phyloP scores from a whole-genome alignment of 2,113 vertebrate species.

The Triplophysa siluroides region DNA sequence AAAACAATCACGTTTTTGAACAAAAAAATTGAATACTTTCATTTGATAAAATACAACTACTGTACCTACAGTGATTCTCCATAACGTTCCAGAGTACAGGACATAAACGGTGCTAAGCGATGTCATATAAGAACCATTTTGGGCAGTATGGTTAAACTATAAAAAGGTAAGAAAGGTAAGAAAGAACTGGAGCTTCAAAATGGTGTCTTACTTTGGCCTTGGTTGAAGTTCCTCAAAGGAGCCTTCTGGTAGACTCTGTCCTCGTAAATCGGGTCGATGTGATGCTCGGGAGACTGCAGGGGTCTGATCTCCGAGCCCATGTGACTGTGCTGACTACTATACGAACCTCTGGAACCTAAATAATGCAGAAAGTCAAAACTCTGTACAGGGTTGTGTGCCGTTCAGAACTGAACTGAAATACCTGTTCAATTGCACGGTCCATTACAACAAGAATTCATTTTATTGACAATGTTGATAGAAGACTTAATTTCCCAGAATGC shows the following conservation, averaged over 20 bases:
- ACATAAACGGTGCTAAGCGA: neutral
- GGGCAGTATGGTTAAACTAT: no score
- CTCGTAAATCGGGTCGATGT: constrained; percentile 98
- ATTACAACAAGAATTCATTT: no score
- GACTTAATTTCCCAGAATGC: no score
- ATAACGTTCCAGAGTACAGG: neutral
- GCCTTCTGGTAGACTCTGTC: constrained; percentile 98
- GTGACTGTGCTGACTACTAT: constrained; percentile 97
- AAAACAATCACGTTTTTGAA: neutral
- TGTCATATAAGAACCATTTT: no score
- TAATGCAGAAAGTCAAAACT: neutral
- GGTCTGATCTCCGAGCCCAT: constrained; percentile 91
- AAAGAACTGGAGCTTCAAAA: constrained; percentile 67
- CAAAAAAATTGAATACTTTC: neutral
- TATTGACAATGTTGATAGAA: no score
- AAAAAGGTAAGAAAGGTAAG: no score
- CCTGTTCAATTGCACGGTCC: no score
- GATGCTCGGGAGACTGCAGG: constrained; percentile 97
- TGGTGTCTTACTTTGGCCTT: constrained; percentile 85
- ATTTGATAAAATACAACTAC: no score
- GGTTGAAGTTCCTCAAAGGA: constrained; percentile 92
- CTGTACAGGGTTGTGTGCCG: no score
- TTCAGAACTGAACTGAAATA: no score
- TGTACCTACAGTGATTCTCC: no score
- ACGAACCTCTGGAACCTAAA: constrained; percentile 90